Evolutionary conservation across 2,888 invertebrate genomes (phyloP), one percentile per base, ranked within the genome.

Genomic region (Siphlonurus alternatus): DNA sequence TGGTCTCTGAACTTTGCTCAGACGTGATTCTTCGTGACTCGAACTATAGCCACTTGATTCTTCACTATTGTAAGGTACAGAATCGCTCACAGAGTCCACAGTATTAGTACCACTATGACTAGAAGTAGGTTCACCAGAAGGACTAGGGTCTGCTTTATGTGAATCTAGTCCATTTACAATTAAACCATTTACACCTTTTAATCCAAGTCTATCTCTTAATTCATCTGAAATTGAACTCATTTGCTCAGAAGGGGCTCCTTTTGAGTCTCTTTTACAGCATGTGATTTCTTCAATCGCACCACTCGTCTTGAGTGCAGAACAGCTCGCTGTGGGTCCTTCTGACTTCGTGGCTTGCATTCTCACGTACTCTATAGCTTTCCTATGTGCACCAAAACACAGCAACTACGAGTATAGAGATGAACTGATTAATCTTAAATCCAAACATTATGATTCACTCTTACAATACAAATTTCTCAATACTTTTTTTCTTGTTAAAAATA

Each of bases 31-130:
- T 20, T 56, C 56, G 56, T 56, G 56, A 22, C 56, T 56, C 20
- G 56, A 56, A 56, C 56, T 56, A 22, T 56, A 56, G n/a, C 56
- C 56, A 56, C 56, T 56, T 5, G 56, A 56, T 20, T 56, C 56
- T 22, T 56, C 56, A n/a, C 56, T 56, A n/a, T 56, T n/a, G 56
- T 22, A 56, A 20, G 56, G 56, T 7, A n/a, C 56, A 56, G 56
- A 22, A 20, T 56, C 56, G 20, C 56, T 56, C n/a, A 56, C 56
- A 56, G 19, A 56, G 56, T 56, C 56, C 20, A 22, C 56, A 56
- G 5, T 56, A 38, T 38, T 38, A 15, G 38, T 38, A 20, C 22
- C 56, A 56, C 56, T 56, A 18, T 56, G 56, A 56, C 56, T 56
- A 56, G 56, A 56, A 22, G 19, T 18, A 51, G 53, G 53, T 22